These are phyloP conservation scores for Mellivora capensis DNA, from an alignment of 2,113 vertebrate species.

Conservation along the genomic window DNA sequence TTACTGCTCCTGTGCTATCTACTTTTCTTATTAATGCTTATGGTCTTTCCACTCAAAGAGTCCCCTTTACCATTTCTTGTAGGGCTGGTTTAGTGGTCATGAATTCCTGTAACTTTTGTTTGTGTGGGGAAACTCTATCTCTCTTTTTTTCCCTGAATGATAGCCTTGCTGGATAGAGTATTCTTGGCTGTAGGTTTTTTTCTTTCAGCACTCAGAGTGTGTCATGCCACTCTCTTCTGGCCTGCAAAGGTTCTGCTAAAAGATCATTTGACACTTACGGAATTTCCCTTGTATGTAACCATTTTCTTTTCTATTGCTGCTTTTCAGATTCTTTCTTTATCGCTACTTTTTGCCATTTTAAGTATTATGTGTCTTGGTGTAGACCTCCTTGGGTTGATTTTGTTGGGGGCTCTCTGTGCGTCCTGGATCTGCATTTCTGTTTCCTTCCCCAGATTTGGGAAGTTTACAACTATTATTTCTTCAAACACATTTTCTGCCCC, in stretches of 20 bases:
- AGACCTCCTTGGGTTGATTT: neutral
- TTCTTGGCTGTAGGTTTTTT: neutral
- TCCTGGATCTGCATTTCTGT: neutral
- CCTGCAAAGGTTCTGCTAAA: neutral
- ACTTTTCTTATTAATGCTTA: neutral
- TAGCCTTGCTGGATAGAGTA: neutral
- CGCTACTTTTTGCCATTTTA: neutral
- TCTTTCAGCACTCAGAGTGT: neutral
- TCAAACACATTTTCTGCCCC: neutral
- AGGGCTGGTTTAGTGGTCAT: neutral
- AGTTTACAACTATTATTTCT: neutral
- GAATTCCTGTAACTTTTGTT: neutral
- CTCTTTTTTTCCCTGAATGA: neutral
- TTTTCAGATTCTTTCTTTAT: neutral
- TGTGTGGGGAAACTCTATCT: neutral
- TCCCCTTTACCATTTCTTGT: neutral
- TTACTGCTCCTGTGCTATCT: neutral
- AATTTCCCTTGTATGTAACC: neutral
- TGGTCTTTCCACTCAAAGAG: neutral
- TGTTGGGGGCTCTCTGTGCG: neutral
- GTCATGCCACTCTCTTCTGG: neutral
- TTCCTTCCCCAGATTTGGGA: neutral
- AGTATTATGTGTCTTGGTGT: neutral
- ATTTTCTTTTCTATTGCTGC: neutral
- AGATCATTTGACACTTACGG: neutral